Conservation (phyloP, 2,888 invertebrate species). For the Amorpha juglandis region DNA sequence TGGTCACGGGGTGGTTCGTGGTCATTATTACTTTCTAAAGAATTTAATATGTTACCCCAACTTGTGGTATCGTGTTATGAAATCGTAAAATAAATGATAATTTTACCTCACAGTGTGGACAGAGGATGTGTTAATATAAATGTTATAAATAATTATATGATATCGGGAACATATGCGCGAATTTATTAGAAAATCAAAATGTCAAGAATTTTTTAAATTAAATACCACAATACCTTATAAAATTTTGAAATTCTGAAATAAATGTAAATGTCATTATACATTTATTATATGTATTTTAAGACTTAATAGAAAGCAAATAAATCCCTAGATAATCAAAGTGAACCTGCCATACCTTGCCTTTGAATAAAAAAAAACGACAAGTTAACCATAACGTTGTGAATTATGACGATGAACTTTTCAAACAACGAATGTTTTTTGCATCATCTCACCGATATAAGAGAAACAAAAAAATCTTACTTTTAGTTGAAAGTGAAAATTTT, state of each 20-base stretch:
- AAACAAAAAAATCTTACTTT: not conserved
- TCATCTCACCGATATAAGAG: slow-evolving; percentile 21
- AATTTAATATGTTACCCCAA: slow-evolving; percentile 12
- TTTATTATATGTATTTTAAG: slow-evolving; percentile 1
- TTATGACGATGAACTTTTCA: slow-evolving; percentile 28
- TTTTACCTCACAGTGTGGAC: not conserved
- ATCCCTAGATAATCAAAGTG: not conserved
- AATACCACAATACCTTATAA: slow-evolving; percentile 26
- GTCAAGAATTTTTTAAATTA: slow-evolving; percentile 41
- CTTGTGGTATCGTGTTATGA: not conserved
- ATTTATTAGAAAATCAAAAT: slow-evolving; percentile 54
- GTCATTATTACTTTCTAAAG: too few species aligned
- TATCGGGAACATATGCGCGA: slow-evolving; percentile 58
- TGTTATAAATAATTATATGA: slow-evolving; percentile 19
- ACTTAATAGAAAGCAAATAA: too few species aligned
- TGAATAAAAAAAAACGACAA: not conserved
- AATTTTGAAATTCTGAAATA: slow-evolving; percentile 22
- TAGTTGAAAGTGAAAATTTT: not conserved
- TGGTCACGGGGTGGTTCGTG: too few species aligned
- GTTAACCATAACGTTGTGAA: slow-evolving; percentile 1
- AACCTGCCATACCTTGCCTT: slow-evolving; percentile 17
- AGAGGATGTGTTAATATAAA: slow-evolving; percentile 19
- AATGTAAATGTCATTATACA: too few species aligned
- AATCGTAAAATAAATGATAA: not conserved
- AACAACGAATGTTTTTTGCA: slow-evolving; percentile 33